These are phyloP conservation scores for Brachyhypopomus gauderio DNA, from an alignment of 2,113 vertebrate genomes.

Conservation along the genomic window DNA sequence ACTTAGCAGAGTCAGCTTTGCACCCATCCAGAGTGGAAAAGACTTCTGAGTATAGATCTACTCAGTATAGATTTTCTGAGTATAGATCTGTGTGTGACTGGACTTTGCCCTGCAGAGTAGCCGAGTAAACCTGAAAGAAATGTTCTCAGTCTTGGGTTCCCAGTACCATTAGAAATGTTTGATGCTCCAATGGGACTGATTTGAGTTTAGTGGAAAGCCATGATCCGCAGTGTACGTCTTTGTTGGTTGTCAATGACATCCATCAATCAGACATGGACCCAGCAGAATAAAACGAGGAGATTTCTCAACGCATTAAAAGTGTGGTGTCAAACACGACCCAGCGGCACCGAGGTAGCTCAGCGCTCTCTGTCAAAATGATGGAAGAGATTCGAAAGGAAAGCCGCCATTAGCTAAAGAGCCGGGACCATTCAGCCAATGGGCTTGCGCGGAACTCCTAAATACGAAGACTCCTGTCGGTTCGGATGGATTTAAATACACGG, in stretches of 20 bases:
- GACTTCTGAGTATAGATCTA: too few relatives aligned
- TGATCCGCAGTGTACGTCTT: neutral
- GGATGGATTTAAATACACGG: conserved; percentile 18
- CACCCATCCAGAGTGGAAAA: too few relatives aligned
- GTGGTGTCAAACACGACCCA: conserved; percentile 28
- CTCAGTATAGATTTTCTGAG: too few relatives aligned
- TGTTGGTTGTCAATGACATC: neutral
- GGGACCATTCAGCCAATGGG: conserved; percentile 13
- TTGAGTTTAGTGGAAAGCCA: neutral
- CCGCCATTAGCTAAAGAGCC: conserved; percentile 10
- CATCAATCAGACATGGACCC: conserved; percentile 5
- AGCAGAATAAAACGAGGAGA: conserved; percentile 21
- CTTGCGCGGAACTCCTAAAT: conserved; percentile 25
- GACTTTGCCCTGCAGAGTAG: too few relatives aligned
- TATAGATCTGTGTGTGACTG: too few relatives aligned
- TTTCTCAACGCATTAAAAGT: conserved; percentile 24
- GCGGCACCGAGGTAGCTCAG: conserved; percentile 1
- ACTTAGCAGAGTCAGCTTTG: too few relatives aligned
- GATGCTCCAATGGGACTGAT: neutral
- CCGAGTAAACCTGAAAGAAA: too few relatives aligned
- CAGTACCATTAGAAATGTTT: neutral
- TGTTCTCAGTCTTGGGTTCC: neutral
- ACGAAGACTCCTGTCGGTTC: conserved; percentile 8
- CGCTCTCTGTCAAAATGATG: conserved; percentile 33
- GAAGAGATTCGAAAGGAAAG: conserved; percentile 13